Evolutionary conservation across 2,113 vertebrate genomes (phyloP), one percentile per base, ranked within the genome.

Genomic region (Corythaeola cristata): DNA sequence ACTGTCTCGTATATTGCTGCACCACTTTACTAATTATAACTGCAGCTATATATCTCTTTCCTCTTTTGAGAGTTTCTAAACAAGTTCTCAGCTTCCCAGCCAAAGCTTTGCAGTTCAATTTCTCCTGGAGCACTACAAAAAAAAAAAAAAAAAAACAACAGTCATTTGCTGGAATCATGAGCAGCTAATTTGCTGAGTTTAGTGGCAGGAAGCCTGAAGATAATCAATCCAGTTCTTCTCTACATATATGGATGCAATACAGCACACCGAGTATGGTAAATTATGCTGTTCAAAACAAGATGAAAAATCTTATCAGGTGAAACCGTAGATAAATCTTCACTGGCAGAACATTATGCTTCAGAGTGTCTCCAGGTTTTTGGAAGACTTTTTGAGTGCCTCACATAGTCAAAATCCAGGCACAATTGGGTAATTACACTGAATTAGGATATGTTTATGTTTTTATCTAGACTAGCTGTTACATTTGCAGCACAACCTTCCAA

Each of bases 131-230:
- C 68, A 80, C 23, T 35, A 69, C 33, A 44, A 15, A 15, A 15
- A 44, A 44, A 44, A 44, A 44, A 44, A 44, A 44, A 44, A 44
- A 6, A 17, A n/a, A 58, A 24, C 18, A 41, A 41, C 74, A 96
- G 45, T 82, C 74, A 71, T 96, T 95, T 96, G 79, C 85, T 95
- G 93, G 93, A 97, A 90, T 88, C 67, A 73, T 45, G 88, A 92
- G 75, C 82, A 86, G 60, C 67, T 96, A 86, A 96, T 96, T 93
- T 97, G 85, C 92, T 88, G 92, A 94, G 78, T 86, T 96, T 63
- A 77, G 82, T 96, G 73, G 73, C 92, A 94, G 90, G 69, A 95
- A 89, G 80, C 73, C 88, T 95, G 62, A 90, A 90, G 76, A 87
- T 72, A 89, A 94, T 94, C 92, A 95, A 64, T 94, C 84, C 73